Conservation (phyloP, 2,113 vertebrate species). For the Vulpes ferrilata region DNA sequence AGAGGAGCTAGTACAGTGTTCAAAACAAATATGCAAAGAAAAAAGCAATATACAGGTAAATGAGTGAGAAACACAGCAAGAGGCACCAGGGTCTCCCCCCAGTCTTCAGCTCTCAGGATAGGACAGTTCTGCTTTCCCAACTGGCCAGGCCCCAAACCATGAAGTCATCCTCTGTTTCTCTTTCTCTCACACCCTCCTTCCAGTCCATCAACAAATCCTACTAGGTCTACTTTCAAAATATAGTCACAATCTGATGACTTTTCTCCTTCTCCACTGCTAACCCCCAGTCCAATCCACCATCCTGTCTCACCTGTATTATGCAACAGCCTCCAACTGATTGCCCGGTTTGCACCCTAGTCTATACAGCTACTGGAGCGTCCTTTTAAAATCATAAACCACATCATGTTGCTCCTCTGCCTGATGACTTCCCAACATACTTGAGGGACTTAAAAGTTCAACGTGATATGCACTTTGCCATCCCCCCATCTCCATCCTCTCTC, state of each 20-base stretch:
- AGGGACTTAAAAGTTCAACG: background rate
- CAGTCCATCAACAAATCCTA: background rate
- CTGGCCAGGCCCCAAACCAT: background rate
- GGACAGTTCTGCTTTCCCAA: background rate
- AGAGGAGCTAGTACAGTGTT: background rate
- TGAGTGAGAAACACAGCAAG: background rate
- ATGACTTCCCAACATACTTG: background rate
- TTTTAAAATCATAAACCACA: background rate
- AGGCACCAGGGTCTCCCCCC: background rate
- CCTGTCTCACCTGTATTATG: background rate
- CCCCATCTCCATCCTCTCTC: background rate
- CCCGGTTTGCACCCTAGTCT: background rate
- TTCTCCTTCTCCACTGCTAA: background rate
- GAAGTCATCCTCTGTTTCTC: background rate
- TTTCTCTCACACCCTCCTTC: background rate
- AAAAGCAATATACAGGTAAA: background rate
- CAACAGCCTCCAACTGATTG: background rate
- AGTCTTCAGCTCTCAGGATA: background rate
- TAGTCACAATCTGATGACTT: background rate
- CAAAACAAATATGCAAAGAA: conserved; percentile 4
- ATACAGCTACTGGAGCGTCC: background rate
- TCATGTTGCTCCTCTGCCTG: background rate
- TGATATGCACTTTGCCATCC: too few relatives aligned
- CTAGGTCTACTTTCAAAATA: background rate
- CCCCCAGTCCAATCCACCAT: background rate